A percentile compares a stretch with the other conserved stretches of the same genome.
Conservation (phyloP, 2,113 vertebrate species). For the Morone chrysops region DNA sequence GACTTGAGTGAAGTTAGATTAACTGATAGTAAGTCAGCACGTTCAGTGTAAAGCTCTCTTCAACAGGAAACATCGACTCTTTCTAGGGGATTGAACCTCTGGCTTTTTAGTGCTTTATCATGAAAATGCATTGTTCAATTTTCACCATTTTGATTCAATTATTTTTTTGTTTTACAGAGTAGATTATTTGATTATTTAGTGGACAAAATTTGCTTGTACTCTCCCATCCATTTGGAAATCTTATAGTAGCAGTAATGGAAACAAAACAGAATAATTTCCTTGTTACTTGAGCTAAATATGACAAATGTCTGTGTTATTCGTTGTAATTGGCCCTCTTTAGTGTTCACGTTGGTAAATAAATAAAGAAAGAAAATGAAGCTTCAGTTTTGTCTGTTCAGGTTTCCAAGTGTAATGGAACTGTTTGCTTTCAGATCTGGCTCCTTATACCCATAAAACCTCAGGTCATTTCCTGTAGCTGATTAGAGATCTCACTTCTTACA, state of each 20-base stretch:
- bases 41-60: background rate
- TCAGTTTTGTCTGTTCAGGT: background rate
- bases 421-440: background rate
- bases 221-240: too few relatives aligned
- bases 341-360: background rate
- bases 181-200: too few relatives aligned
- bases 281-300: background rate
- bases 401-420: background rate
- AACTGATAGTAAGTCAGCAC: background rate
- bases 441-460: conserved; percentile 15
- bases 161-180: too few relatives aligned
- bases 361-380: background rate
- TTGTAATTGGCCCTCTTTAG: background rate
- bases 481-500: background rate
- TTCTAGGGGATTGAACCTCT: background rate
- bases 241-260: background rate
- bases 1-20: too few relatives aligned
- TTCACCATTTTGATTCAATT: too few relatives aligned
- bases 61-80: background rate
- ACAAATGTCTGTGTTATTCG: background rate
- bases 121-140: too few relatives aligned
- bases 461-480: conserved; percentile 27
- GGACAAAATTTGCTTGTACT: too few relatives aligned
- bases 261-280: background rate
- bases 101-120: background rate